Percentiles rank a stretch among this genome's conserved stretches.
These are phyloP conservation scores for Leptopilina syphax DNA, from an alignment of 2,888 invertebrate species.

Conservation along the genomic window DNA sequence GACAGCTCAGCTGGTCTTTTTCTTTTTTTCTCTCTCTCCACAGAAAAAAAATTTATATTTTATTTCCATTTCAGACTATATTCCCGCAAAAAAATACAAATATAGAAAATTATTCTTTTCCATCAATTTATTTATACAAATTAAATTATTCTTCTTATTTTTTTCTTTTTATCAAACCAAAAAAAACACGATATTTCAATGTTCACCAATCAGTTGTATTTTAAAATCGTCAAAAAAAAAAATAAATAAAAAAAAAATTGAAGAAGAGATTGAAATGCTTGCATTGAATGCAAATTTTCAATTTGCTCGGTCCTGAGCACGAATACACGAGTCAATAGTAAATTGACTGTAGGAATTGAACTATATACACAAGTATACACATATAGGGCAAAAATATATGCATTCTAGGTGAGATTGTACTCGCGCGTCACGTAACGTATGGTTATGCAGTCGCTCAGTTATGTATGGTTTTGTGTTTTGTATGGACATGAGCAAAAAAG, in stretches of 20 bases:
- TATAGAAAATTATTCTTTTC: no score
- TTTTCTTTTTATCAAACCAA: background rate
- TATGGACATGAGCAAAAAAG: slow-evolving; percentile 3
- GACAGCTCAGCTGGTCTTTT: background rate
- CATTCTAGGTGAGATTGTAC: slow-evolving; percentile 19
- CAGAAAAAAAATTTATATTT: no score
- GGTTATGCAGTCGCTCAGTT: slow-evolving; percentile 21
- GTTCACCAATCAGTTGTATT: background rate
- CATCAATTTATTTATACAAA: no score
- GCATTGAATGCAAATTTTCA: slow-evolving; percentile 37
- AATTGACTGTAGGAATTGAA: slow-evolving; percentile 34
- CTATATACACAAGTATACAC: background rate
- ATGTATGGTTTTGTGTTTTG: slow-evolving; percentile 16
- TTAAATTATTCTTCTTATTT: slow-evolving; percentile 4
- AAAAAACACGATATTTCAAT: slow-evolving; percentile 5
- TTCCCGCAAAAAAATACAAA: no score
- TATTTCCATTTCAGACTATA: no score
- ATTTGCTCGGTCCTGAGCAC: slow-evolving; percentile 30
- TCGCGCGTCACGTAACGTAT: slow-evolving; percentile 38
- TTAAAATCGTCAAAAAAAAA: slow-evolving; percentile 7
- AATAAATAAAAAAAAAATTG: no score
- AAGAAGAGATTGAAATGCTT: slow-evolving; percentile 20
- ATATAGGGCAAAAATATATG: slow-evolving; percentile 36
- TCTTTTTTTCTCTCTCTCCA: no score
- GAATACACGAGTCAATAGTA: slow-evolving; percentile 33